These are phyloP conservation scores for Globia sparganii DNA, from an alignment of 2,888 invertebrate species.

Conservation along the genomic window DNA sequence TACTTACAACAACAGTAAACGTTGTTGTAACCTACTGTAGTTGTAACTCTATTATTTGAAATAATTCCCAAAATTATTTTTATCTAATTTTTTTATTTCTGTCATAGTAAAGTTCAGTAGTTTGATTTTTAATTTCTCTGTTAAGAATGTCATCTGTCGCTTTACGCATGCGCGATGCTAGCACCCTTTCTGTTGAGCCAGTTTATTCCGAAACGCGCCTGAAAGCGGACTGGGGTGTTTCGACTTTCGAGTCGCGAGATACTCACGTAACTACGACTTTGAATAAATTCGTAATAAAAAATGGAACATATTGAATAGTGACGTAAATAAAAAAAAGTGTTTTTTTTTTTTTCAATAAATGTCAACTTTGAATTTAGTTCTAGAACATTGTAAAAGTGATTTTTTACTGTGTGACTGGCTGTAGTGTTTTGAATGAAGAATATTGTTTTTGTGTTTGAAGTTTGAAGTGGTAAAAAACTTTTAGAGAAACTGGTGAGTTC, in stretches of 20 bases:
- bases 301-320: constrained; percentile 19
- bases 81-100: not conserved
- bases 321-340: constrained; percentile 14
- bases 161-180: constrained; percentile 63
- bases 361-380: constrained; percentile 35
- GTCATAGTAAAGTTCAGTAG: constrained; percentile 6
- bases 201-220: constrained; percentile 65
- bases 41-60: not conserved
- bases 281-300: constrained; percentile 18
- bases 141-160: constrained; percentile 28
- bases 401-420: constrained; percentile 50
- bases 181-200: constrained; percentile 61
- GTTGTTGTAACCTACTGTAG: not conserved
- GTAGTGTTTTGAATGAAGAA: constrained; percentile 38
- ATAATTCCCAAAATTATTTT: not conserved
- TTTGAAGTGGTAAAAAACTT: constrained; percentile 39
- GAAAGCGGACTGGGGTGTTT: constrained; percentile 58
- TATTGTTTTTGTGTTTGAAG: constrained; percentile 39
- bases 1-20: not conserved
- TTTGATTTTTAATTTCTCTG: constrained; percentile 38
- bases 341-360: not conserved
- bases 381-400: constrained; percentile 46
- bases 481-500: constrained; percentile 47
- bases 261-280: constrained; percentile 45
- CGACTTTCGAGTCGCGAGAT: constrained; percentile 34